A percentile compares a stretch with the other conserved stretches of the same genome.
phyloP scores from a whole-genome alignment of 1,140 invertebrate species.

The Babylonia areolata region DNA sequence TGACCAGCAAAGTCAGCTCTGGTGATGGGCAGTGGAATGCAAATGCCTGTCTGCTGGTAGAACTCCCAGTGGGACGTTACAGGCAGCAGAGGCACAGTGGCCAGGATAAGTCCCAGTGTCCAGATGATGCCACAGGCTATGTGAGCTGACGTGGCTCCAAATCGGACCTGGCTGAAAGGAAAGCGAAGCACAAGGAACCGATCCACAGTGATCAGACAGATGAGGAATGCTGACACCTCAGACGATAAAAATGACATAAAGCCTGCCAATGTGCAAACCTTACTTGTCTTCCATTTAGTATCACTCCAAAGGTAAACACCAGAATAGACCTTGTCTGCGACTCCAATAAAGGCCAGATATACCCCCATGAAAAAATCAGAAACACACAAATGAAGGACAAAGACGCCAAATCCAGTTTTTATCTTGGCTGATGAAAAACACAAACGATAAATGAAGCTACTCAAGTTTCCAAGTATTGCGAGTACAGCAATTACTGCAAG shows the following conservation, averaged over 20 bases:
- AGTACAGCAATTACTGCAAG: conserved; percentile 51
- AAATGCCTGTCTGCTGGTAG: conserved; percentile 51
- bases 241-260: conserved; percentile 58
- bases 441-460: conserved; percentile 51
- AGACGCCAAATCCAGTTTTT: conserved; percentile 29
- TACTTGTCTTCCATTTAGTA: conserved; percentile 54
- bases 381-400: conserved; percentile 55
- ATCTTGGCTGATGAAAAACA: conserved; percentile 31
- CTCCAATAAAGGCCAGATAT: conserved; percentile 64
- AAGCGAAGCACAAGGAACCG: conserved; percentile 56
- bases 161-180: conserved; percentile 51
- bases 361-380: conserved; percentile 68
- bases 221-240: conserved; percentile 59
- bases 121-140: conserved; percentile 24
- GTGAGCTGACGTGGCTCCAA: conserved; percentile 27
- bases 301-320: conserved; percentile 58
- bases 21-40: conserved; percentile 52
- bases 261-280: conserved; percentile 58
- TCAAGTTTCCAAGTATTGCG: conserved; percentile 54
- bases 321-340: conserved; percentile 53
- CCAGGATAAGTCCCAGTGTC: conserved; percentile 42
- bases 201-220: conserved; percentile 63
- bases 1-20: not conserved
- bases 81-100: conserved; percentile 44
- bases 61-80: conserved; percentile 49